These are phyloP conservation scores for Phyllotreta cruciferae DNA, from an alignment of 2,888 invertebrate genomes.

Conservation along the genomic window DNA sequence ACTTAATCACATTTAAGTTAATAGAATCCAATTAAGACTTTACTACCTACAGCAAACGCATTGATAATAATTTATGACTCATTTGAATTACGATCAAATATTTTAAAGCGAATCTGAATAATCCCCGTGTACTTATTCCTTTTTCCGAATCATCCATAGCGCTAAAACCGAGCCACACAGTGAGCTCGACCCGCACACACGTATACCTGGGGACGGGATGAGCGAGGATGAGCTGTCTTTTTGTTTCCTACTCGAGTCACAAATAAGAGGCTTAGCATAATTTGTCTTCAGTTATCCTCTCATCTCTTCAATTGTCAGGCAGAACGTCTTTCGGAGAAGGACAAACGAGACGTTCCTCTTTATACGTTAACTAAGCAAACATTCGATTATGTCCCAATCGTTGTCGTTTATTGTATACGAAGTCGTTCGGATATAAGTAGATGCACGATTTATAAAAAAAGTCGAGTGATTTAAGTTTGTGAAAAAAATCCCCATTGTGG, in stretches of 20 bases:
- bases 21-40: background rate
- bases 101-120: slow-evolving; percentile 20
- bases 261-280: slow-evolving; percentile 51
- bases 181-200: background rate
- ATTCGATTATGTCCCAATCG: slow-evolving; percentile 30
- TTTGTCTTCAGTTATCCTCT: slow-evolving; percentile 50
- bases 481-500: background rate
- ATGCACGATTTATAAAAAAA: no score
- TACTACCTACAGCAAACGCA: slow-evolving; percentile 1
- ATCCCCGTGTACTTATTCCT: slow-evolving; percentile 14
- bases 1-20: no score
- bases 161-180: slow-evolving; percentile 21
- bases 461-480: slow-evolving; percentile 12
- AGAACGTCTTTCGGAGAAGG: slow-evolving; percentile 46
- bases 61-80: slow-evolving; percentile 12
- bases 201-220: slow-evolving; percentile 5
- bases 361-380: slow-evolving; percentile 47
- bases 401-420: slow-evolving; percentile 29
- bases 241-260: slow-evolving; percentile 32
- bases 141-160: slow-evolving; percentile 3
- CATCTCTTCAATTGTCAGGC: slow-evolving; percentile 51
- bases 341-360: slow-evolving; percentile 43
- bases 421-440: slow-evolving; percentile 20
- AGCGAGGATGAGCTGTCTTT: slow-evolving; percentile 23
- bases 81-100: slow-evolving; percentile 14